phyloP scores from a whole-genome alignment of 2,888 invertebrate genomes.

The Eupithecia subfuscata region DNA sequence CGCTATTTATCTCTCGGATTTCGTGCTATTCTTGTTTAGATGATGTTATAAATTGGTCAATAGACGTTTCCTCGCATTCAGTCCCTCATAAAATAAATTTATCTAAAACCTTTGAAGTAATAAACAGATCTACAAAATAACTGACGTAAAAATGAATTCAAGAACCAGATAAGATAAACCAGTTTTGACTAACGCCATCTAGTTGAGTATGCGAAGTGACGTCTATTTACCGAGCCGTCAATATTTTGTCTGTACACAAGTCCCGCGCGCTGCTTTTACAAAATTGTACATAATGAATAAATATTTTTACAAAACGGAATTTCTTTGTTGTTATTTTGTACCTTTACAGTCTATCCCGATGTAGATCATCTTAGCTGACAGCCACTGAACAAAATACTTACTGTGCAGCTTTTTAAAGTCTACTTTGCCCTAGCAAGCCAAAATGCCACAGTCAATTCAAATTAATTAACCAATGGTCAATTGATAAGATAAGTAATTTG shows the following conservation, averaged over 20 bases:
- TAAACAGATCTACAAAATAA: neutral
- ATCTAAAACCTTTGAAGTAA: neutral
- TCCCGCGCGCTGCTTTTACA: conserved; percentile 45
- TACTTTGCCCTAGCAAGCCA: too few relatives aligned
- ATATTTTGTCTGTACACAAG: conserved; percentile 18
- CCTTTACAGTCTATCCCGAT: neutral
- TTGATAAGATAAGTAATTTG: too few relatives aligned
- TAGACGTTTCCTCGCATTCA: neutral
- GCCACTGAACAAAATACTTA: too few relatives aligned
- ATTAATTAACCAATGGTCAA: too few relatives aligned
- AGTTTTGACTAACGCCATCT: neutral
- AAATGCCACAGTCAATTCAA: too few relatives aligned
- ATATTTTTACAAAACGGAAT: conserved; percentile 72
- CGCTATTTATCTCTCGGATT: conserved; percentile 22
- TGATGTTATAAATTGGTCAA: neutral
- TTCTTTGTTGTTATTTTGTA: conserved; percentile 21
- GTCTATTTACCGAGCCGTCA: neutral
- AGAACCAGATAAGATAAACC: too few relatives aligned
- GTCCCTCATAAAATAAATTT: neutral
- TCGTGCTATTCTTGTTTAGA: conserved; percentile 16
- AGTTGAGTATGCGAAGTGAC: neutral
- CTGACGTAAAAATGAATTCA: too few relatives aligned
- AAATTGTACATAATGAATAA: conserved; percentile 75
- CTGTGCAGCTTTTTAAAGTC: too few relatives aligned
- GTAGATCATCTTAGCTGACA: too few relatives aligned